These are phyloP conservation scores for Drosophila prolongata DNA, from an alignment of 2,888 invertebrate genomes.

Conservation along the genomic window DNA sequence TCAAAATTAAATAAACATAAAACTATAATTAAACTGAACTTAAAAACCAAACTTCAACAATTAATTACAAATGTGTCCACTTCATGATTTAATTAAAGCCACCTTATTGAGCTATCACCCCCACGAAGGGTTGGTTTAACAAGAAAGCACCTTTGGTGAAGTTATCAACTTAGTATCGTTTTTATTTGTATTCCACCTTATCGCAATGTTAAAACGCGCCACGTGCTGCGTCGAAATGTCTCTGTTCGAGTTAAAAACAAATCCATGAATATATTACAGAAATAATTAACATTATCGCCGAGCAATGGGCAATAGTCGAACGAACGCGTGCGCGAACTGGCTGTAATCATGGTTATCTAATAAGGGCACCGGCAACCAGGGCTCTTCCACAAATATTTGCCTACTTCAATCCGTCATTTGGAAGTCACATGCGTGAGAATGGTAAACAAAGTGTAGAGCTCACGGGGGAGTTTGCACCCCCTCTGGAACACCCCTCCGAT, in stretches of 20 bases:
- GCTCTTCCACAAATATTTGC: conserved; percentile 82
- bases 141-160: conserved; percentile 7
- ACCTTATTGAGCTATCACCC: conserved; percentile 23
- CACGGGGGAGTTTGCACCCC: conserved; percentile 3
- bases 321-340: conserved; percentile 60
- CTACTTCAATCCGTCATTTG: conserved; percentile 84
- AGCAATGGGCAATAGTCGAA: conserved; percentile 60
- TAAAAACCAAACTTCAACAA: no score
- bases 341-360: conserved; percentile 74
- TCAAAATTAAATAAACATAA: no score
- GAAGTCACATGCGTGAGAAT: conserved; percentile 85
- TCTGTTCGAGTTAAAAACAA: conserved; percentile 47
- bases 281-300: conserved; percentile 73
- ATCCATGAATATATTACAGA: conserved; percentile 70
- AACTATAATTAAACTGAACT: no score
- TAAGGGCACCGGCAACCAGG: conserved; percentile 66
- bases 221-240: conserved; percentile 58
- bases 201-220: conserved; percentile 62
- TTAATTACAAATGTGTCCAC: neutral
- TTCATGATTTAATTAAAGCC: conserved; percentile 14
- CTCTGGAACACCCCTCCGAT: neutral
- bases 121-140: conserved; percentile 13
- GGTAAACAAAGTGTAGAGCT: conserved; percentile 76
- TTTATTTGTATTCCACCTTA: conserved; percentile 50
- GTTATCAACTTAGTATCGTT: conserved; percentile 28